Evolutionary conservation across 2,888 invertebrate genomes (phyloP).

Genomic region (Schizaphis graminum): DNA sequence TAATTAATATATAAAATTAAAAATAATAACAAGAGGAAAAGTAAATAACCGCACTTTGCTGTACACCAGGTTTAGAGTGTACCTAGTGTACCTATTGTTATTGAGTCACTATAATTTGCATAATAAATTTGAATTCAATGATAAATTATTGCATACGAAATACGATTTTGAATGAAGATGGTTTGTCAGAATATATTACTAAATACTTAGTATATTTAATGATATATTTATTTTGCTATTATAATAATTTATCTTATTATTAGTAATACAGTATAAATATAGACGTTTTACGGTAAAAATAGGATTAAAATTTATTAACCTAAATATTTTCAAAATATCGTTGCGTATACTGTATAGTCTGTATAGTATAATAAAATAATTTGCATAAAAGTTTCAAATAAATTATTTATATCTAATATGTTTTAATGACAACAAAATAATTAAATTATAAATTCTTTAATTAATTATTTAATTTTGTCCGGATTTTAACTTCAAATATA

Average conservation of each 20-base stretch:
- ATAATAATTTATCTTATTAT: neutral
- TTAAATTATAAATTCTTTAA: no score
- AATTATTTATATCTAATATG: no score
- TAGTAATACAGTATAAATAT: neutral
- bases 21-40: neutral
- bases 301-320: no score
- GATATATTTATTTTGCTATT: neutral
- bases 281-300: neutral
- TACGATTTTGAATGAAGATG: neutral
- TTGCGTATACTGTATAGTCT: no score
- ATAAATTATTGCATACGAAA: neutral
- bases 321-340: no score
- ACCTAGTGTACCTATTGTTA: neutral
- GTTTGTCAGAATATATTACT: neutral
- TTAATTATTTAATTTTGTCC: no score
- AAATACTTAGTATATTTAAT: neutral
- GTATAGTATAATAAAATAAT: no score
- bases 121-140: neutral
- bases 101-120: neutral
- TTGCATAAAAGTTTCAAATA: no score
- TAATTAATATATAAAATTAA: neutral
- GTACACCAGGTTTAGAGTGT: neutral
- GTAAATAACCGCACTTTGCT: neutral
- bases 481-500: no score
- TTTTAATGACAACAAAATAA: no score